Conservation (phyloP, 2,888 invertebrate genomes). For the Melitaea athalia region DNA sequence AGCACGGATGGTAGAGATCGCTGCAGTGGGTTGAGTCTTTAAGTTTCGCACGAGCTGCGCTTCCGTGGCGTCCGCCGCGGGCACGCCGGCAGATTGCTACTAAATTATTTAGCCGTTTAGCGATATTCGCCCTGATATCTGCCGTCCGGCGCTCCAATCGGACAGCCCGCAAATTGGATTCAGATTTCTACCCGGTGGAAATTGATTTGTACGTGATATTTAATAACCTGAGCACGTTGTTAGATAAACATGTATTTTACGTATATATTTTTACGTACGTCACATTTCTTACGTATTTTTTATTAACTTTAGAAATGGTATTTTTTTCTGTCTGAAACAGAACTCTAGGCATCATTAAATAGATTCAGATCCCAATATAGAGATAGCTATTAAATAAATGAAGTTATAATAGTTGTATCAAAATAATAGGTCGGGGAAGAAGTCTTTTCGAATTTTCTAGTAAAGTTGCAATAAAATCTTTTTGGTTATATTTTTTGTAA, state of each 20-base stretch:
- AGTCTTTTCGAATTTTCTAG: too few species aligned
- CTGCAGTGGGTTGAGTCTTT: slow-evolving; percentile 15
- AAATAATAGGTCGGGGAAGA: too few species aligned
- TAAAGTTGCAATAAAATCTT: too few species aligned
- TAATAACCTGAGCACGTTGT: slow-evolving; percentile 64
- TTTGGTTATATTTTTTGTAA: too few species aligned
- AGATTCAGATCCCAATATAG: too few species aligned
- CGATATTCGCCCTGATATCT: slow-evolving; percentile 77
- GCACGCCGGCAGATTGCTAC: slow-evolving; percentile 68
- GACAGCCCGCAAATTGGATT: slow-evolving; percentile 82
- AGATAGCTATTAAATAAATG: too few species aligned
- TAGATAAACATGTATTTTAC: slow-evolving; percentile 47
- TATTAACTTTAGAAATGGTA: background rate
- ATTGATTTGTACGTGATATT: slow-evolving; percentile 80
- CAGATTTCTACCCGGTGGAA: slow-evolving; percentile 77
- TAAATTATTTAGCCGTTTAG: slow-evolving; percentile 82
- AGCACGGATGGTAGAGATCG: slow-evolving; percentile 1
- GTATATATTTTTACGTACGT: background rate
- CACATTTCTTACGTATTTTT: slow-evolving; percentile 13
- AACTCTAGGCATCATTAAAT: background rate
- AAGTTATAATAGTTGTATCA: too few species aligned
- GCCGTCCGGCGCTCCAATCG: slow-evolving; percentile 65
- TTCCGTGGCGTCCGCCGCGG: slow-evolving; percentile 53
- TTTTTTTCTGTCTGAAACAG: background rate
- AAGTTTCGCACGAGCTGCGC: slow-evolving; percentile 41